phyloP scores from a whole-genome alignment of 2,888 invertebrate genomes.

The Acutogordius australiensis region DNA sequence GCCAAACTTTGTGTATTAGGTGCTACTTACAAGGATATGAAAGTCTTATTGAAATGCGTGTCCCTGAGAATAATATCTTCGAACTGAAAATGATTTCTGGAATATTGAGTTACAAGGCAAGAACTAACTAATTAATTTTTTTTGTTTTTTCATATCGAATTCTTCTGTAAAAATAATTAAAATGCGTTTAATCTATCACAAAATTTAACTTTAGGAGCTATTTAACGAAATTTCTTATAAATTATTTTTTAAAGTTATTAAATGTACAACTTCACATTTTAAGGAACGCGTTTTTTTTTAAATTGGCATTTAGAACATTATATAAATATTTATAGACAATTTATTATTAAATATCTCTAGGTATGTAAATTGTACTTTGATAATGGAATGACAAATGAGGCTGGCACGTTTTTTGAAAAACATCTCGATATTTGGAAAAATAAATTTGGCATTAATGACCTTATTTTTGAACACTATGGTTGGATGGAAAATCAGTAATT shows the following conservation, averaged over 20 bases:
- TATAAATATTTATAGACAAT: slow-evolving; percentile 2
- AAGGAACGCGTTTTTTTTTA: neutral
- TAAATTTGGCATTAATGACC: slow-evolving; percentile 29
- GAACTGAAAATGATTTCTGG: slow-evolving; percentile 82
- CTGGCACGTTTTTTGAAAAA: slow-evolving; percentile 24
- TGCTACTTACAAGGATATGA: slow-evolving; percentile 50
- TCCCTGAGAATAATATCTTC: slow-evolving; percentile 58
- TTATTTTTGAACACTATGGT: slow-evolving; percentile 69
- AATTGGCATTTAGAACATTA: neutral
- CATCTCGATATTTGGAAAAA: slow-evolving; percentile 25
- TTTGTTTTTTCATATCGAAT: too few species aligned
- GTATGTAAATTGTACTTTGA: neutral
- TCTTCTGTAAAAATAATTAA: too few species aligned
- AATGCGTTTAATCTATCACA: too few species aligned
- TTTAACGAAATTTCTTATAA: too few species aligned
- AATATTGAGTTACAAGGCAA: slow-evolving; percentile 60
- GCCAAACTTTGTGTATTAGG: slow-evolving; percentile 19
- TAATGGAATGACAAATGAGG: slow-evolving; percentile 20
- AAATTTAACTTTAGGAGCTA: too few species aligned
- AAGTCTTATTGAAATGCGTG: slow-evolving; percentile 53
- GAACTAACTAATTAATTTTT: too few species aligned
- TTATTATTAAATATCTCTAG: neutral
- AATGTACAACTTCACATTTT: too few species aligned
- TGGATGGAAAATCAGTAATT: slow-evolving; percentile 43
- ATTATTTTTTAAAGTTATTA: too few species aligned